These are phyloP conservation scores for Rallus crepitans DNA, from an alignment of 2,797 vertebrate genomes.

Conservation along the genomic window DNA sequence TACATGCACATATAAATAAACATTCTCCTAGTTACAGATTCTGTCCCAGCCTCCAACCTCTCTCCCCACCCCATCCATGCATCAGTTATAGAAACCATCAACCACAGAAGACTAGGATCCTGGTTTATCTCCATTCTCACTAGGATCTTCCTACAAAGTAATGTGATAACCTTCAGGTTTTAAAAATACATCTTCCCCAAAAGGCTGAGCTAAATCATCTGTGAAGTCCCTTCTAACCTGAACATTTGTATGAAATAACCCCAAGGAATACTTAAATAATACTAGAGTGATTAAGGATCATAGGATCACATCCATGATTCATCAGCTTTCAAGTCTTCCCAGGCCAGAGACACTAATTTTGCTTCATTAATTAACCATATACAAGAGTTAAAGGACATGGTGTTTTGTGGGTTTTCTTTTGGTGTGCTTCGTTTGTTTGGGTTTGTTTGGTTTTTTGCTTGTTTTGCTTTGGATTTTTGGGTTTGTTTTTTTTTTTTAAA, in stretches of 20 bases:
- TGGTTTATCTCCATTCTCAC: not conserved
- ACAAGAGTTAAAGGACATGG: not conserved
- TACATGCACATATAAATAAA: rapidly evolving
- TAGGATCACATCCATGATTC: not conserved
- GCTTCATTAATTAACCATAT: not conserved
- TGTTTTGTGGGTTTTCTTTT: not conserved
- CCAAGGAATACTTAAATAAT: not conserved
- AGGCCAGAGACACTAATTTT: not conserved
- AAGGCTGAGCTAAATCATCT: not conserved
- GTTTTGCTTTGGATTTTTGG: not conserved
- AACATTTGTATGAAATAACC: not conserved
- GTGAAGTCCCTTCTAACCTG: not conserved
- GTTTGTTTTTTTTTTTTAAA: not conserved
- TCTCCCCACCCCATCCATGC: not conserved
- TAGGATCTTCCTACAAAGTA: not conserved
- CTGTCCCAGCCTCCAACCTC: not conserved
- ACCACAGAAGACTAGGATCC: not conserved
- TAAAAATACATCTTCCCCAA: not conserved
- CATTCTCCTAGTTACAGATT: not conserved
- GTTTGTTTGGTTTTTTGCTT: too few species aligned
- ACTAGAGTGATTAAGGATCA: not conserved
- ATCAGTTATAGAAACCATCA: not conserved
- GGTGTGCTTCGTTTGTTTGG: too few species aligned
- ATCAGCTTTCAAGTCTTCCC: not conserved
- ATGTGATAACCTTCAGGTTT: not conserved